Percentiles rank a stretch among this genome's conserved stretches.
These are phyloP conservation scores for Plestiodon gilberti DNA, from an alignment of 2,113 vertebrate genomes.

Conservation along the genomic window DNA sequence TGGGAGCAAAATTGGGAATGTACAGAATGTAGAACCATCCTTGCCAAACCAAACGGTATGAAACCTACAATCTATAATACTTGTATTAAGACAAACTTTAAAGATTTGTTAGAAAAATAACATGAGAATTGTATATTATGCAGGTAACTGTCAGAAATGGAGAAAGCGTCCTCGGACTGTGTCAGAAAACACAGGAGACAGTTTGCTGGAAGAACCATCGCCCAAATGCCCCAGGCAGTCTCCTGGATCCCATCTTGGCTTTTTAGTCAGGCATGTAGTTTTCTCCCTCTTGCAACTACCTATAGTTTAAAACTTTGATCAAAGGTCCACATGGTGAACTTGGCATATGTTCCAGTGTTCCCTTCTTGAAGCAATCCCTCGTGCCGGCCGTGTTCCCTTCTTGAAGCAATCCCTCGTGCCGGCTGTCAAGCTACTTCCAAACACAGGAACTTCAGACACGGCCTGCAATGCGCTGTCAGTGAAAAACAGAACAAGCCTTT, in stretches of 20 bases:
- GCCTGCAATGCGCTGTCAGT: not conserved
- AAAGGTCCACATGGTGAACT: not conserved
- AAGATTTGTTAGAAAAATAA: not conserved
- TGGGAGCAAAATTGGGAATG: conserved; percentile 89
- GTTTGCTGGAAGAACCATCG: conserved; percentile 76
- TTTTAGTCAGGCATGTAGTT: conserved; percentile 75
- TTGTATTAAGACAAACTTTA: not conserved
- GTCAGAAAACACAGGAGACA: conserved; percentile 60
- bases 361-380: not conserved
- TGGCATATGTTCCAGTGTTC: too few relatives aligned
- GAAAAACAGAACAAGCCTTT: too few relatives aligned
- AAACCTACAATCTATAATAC: conserved; percentile 25
- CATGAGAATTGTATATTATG: conserved; percentile 49
- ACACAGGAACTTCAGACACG: not conserved
- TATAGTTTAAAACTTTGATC: not conserved
- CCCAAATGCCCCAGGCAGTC: conserved; percentile 75
- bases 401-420: not conserved
- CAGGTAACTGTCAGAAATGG: conserved; percentile 66
- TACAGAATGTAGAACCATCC: conserved; percentile 82
- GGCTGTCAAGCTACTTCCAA: not conserved
- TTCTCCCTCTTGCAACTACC: conserved; percentile 37
- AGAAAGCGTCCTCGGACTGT: conserved; percentile 64
- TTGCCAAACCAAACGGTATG: conserved; percentile 83
- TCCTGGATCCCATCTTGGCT: conserved; percentile 60
- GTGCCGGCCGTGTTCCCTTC: not conserved